Base-by-base conservation (phyloP, 2,113 vertebrate species). In the Albula glossodonta region DNA sequence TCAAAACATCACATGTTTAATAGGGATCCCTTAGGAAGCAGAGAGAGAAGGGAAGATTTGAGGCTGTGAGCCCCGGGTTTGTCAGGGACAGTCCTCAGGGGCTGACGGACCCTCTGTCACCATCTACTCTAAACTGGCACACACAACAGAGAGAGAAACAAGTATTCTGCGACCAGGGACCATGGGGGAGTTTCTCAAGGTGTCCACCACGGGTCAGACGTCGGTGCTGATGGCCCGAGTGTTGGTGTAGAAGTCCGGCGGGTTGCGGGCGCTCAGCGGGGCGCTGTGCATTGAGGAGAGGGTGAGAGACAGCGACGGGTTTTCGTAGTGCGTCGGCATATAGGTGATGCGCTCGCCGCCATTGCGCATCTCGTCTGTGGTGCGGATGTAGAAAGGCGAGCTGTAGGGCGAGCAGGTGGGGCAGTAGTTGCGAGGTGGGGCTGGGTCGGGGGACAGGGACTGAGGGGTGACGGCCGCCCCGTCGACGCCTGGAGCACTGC, bases 221-320 rank as follows among this genome's bases (percentile, higher is more conserved):
- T 98, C 97, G 0, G 98, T 99, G 94, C 98, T 99, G 93, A 99
- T 93, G 92, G 97, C 97, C 89, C 95, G 95, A 13, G 96, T 96
- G 93, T 97, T 97, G 0, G 94, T 96, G 95, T 96, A 97, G 90
- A 95, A 92, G 85, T 98, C 96, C 0, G 91, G 92, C n/a, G 63
- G 92, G 87, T 93, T 85, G 3, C 90, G 94, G 52, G 92, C 92
- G 84, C 96, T 98, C 97, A 97, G 78, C 95, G 96, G 90, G 93
- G 95, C 92, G 94, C 94, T 89, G 80, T 96, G 96, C 91, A 96
- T 89, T 1, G 94, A 7, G 70, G 97, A 96, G 95, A 97, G 86
- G 83, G 91, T 94, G 94, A 97, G 91, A 17, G 96, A 91, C 56
- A 95, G 92, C 25, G 97, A 96, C 88, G 95, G 93, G 91, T 98